These are phyloP conservation scores for Osmoderma eremita DNA, from an alignment of 2,888 invertebrate genomes.

Conservation along the genomic window DNA sequence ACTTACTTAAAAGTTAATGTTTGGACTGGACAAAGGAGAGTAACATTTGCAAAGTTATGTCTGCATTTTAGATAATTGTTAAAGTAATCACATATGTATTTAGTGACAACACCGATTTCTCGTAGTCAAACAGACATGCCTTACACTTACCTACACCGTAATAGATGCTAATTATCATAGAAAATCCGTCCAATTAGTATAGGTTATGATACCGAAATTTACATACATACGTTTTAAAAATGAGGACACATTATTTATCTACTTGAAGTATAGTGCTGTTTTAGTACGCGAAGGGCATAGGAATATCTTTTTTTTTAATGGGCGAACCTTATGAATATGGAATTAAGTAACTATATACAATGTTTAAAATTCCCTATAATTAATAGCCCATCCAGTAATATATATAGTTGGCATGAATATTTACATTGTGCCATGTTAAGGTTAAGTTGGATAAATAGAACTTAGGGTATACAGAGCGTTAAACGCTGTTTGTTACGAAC, in stretches of 20 bases:
- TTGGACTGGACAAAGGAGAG: slow-evolving; percentile 16
- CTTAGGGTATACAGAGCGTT: too few species aligned
- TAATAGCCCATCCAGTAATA: background rate
- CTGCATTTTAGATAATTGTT: slow-evolving; percentile 24
- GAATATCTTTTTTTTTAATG: too few species aligned
- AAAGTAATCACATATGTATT: slow-evolving; percentile 35
- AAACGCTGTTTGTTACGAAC: too few species aligned
- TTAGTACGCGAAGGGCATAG: slow-evolving; percentile 28
- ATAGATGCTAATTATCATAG: slow-evolving; percentile 43
- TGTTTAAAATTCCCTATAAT: slow-evolving; percentile 22
- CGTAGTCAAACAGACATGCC: slow-evolving; percentile 39
- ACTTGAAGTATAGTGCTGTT: background rate
- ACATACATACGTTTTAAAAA: slow-evolving; percentile 37
- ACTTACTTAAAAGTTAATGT: slow-evolving; percentile 19
- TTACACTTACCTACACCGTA: slow-evolving; percentile 34
- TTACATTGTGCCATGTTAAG: too few species aligned
- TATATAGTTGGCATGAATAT: background rate
- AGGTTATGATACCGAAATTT: slow-evolving; percentile 40
- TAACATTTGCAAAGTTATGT: slow-evolving; percentile 33
- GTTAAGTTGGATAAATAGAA: background rate
- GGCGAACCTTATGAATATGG: slow-evolving; percentile 32
- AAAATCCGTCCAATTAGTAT: slow-evolving; percentile 41
- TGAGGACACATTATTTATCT: slow-evolving; percentile 33
- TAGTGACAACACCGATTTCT: slow-evolving; percentile 36
- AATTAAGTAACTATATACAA: slow-evolving; percentile 29